Base-by-base conservation (phyloP, 2,113 vertebrate genomes). In the Agelaius tricolor region DNA sequence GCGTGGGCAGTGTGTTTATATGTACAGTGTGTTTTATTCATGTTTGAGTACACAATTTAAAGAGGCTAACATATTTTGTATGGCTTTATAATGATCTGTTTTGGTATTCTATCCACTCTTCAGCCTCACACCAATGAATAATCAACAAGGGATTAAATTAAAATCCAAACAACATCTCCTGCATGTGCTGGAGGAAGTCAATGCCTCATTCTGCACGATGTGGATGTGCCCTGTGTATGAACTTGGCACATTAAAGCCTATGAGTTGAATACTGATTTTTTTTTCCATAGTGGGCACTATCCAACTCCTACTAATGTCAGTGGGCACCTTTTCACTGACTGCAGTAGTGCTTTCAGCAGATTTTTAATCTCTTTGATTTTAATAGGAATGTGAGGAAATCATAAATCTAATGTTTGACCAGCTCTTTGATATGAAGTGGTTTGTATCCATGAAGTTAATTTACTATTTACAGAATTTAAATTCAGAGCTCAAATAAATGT, bases 131-230 rank as follows among this genome's bases (percentile, higher is more conserved):
- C 51, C 57, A 78, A 43, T 81, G 81, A 94, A 87, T 96, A 95
- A 93, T 86, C 92, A 95, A 73, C 61, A 67, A 75, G 62, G 63
- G 55, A 95, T 94, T 94, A 95, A 94, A 94, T 90, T 89, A 94
- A 94, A 95, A 93, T 68, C 72, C 59, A 87, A 93, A 89, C 55
- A 83, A 61, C 65, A 54, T 90, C 83, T 94, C 41, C 72, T 90
- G 57, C 62, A 16, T 79, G 73, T 84, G 31, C 82, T 87, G 35
- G 52, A 80, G 76, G 78, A 94, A 91, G 81, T 77, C 93, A 78
- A 6, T 76, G 68, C 57, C 55, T 93, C 22, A 1, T 93, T 96
- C 76, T 90, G 74, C 73, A 94, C 57, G 57, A 67, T 83, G 55
- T 93, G 79, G 66, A 93, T 93, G 71, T 87, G 89, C 78, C 88